phyloP scores from a whole-genome alignment of 2,888 invertebrate genomes.

The Carcina quercana region DNA sequence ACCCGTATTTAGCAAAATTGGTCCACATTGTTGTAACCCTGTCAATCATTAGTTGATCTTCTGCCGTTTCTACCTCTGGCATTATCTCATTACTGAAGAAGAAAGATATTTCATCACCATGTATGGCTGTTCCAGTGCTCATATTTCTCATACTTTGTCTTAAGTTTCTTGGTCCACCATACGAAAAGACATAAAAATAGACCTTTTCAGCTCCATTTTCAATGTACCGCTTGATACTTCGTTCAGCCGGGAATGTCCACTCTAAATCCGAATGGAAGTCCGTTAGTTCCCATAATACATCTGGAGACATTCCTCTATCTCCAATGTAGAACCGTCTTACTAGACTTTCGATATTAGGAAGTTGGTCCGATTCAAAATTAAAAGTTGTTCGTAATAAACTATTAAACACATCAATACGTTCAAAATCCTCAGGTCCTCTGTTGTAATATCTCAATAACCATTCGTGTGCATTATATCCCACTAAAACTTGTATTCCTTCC shows the following conservation, averaged over 20 bases:
- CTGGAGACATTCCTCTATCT: constrained; percentile 23
- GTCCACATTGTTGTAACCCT: constrained; percentile 26
- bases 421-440: no score
- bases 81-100: constrained; percentile 24
- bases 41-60: constrained; percentile 28
- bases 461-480: constrained; percentile 28
- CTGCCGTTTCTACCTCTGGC: constrained; percentile 14
- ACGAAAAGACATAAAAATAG: constrained; percentile 43
- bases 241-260: constrained; percentile 34
- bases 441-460: constrained; percentile 4
- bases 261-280: constrained; percentile 38
- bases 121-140: constrained; percentile 23
- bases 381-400: constrained; percentile 10
- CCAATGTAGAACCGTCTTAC: constrained; percentile 38
- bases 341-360: constrained; percentile 20
- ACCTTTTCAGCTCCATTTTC: constrained; percentile 24
- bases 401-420: not conserved
- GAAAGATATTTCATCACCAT: constrained; percentile 35
- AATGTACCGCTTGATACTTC: constrained; percentile 29
- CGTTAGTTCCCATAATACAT: constrained; percentile 21
- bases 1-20: constrained; percentile 32
- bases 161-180: constrained; percentile 30
- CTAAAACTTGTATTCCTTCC: constrained; percentile 23
- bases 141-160: constrained; percentile 19
- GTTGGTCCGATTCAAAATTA: constrained; percentile 17